Percentiles rank a stretch among this genome's conserved stretches.
These are phyloP conservation scores for Trachymyrmex cornetzi DNA, from an alignment of 1,140 invertebrate genomes.

Conservation along the genomic window DNA sequence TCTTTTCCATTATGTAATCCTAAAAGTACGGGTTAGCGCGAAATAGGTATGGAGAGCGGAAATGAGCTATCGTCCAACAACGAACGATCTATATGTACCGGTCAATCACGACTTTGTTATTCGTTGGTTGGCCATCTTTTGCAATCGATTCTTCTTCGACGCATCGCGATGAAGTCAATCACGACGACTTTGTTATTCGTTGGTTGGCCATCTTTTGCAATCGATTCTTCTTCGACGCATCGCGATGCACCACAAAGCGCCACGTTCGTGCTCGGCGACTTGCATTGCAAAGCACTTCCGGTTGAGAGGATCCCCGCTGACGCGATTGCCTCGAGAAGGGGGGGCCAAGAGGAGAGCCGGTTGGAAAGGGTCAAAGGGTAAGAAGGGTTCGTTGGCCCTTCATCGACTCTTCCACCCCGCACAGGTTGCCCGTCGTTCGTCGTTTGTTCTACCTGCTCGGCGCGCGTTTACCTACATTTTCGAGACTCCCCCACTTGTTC, in stretches of 20 bases:
- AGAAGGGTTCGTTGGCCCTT: conserved; percentile 79
- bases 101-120: conserved; percentile 8
- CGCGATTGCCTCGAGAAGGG: conserved; percentile 48
- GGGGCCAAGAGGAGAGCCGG: not conserved
- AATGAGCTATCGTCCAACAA: not conserved
- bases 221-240: conserved; percentile 69
- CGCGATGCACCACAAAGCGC: conserved; percentile 71
- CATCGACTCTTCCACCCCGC: conserved; percentile 63
- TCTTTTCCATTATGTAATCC: not conserved
- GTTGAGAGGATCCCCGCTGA: conserved; percentile 73
- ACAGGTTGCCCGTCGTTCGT: conserved; percentile 59
- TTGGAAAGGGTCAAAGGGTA: conserved; percentile 78
- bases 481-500: not conserved
- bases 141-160: conserved; percentile 69
- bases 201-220: conserved; percentile 40
- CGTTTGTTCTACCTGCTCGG: conserved; percentile 66
- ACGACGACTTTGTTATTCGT: conserved; percentile 26
- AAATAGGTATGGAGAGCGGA: not conserved
- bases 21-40: not conserved
- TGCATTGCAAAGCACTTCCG: conserved; percentile 78
- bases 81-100: not conserved
- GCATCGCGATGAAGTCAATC: conserved; percentile 65
- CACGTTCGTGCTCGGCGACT: conserved; percentile 68
- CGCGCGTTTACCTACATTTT: conserved; percentile 60
- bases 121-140: conserved; percentile 31